phyloP scores from a whole-genome alignment of 2,797 vertebrate genomes.

The Clamator glandarius region DNA sequence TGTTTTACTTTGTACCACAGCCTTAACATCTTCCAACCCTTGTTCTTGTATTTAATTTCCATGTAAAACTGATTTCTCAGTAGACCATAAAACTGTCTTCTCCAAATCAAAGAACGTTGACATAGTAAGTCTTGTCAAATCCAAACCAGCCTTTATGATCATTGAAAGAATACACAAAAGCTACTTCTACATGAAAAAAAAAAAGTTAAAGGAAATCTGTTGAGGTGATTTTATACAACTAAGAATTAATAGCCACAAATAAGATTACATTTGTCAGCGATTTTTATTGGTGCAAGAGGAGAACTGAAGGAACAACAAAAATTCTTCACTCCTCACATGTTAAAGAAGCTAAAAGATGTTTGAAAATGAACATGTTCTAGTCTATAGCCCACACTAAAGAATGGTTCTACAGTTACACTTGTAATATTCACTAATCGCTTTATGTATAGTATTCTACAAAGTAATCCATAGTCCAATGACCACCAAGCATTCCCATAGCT shows the following conservation, averaged over 20 bases:
- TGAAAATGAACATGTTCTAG: background rate
- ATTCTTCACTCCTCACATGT: background rate
- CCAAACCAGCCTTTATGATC: background rate
- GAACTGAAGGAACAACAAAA: background rate
- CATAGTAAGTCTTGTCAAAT: background rate
- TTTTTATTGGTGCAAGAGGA: background rate
- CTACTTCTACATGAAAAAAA: background rate
- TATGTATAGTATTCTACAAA: background rate
- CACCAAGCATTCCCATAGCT: accelerated
- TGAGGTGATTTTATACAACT: background rate
- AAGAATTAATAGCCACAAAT: background rate
- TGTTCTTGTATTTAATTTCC: slow-evolving; percentile 45
- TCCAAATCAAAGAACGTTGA: slow-evolving; percentile 4
- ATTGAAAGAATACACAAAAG: background rate
- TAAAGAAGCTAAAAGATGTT: background rate
- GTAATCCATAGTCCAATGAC: background rate
- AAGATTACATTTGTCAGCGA: background rate
- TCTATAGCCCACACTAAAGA: background rate
- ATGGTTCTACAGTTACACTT: background rate
- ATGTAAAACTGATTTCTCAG: slow-evolving; percentile 34
- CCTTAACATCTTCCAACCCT: slow-evolving; percentile 21
- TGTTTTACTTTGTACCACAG: background rate
- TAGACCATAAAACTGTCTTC: slow-evolving; percentile 49
- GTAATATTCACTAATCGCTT: background rate
- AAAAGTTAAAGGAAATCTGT: background rate